These are phyloP conservation scores for Emys orbicularis DNA, from an alignment of 2,797 vertebrate genomes.

Conservation along the genomic window DNA sequence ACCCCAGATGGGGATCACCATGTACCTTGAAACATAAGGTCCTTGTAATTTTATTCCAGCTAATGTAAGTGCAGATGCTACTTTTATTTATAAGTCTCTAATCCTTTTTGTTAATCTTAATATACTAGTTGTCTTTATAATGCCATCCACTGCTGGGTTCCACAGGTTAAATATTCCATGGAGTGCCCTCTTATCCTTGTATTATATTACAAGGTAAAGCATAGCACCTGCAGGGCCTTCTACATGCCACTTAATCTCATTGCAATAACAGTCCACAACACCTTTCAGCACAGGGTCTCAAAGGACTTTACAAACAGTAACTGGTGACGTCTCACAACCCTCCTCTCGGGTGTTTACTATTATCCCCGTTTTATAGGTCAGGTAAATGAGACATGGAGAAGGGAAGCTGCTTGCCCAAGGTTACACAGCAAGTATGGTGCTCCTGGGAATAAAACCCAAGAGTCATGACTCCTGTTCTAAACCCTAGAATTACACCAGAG, in stretches of 20 bases:
- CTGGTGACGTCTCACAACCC: neutral
- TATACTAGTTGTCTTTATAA: slow-evolving; percentile 47
- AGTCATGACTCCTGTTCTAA: neutral
- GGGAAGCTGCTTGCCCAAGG: neutral
- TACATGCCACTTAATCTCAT: neutral
- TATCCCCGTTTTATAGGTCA: neutral
- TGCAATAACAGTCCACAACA: neutral
- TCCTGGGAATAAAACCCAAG: neutral
- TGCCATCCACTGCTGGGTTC: neutral
- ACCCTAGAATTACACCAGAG: neutral
- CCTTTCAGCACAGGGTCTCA: neutral
- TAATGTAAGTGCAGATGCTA: slow-evolving; percentile 19
- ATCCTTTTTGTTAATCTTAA: neutral
- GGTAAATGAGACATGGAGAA: neutral
- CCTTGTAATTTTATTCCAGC: neutral
- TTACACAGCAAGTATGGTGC: neutral
- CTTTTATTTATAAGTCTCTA: neutral
- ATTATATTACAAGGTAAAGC: neutral
- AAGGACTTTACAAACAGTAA: neutral
- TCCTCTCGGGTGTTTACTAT: neutral
- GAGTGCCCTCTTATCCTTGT: neutral
- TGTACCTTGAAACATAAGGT: neutral
- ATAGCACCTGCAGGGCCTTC: neutral
- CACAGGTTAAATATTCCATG: slow-evolving; percentile 36
- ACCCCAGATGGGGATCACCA: neutral